phyloP scores from a whole-genome alignment of 2,113 vertebrate species.

The Theristicus caerulescens region DNA sequence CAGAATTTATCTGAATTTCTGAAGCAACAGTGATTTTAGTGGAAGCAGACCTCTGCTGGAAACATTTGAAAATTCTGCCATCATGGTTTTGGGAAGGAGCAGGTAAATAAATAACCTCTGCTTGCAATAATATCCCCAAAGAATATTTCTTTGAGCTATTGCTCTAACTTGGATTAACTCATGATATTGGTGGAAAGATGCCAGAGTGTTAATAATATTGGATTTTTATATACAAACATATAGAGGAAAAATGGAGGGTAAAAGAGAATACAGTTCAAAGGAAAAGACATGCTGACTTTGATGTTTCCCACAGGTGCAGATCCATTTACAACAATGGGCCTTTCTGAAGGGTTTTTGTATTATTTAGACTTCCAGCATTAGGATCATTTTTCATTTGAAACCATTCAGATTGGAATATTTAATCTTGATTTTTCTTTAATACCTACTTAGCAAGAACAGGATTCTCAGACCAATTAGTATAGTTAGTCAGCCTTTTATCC shows the following conservation, averaged over 20 bases:
- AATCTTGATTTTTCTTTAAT: not conserved
- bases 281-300: conserved; percentile 34
- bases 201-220: not conserved
- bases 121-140: not conserved
- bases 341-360: not conserved
- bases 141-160: not conserved
- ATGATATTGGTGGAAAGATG: not conserved
- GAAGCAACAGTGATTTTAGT: not conserved
- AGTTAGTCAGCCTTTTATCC: not conserved
- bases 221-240: conserved; percentile 3
- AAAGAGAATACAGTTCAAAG: conserved; percentile 63
- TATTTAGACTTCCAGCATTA: conserved; percentile 19
- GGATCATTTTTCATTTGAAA: not conserved
- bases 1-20: not conserved
- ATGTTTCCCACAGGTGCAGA: conserved; percentile 51
- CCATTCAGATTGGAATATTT: not conserved
- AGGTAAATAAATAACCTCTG: not conserved
- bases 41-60: not conserved
- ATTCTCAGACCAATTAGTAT: not conserved
- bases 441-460: not conserved
- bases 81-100: not conserved
- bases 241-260: conserved; percentile 35
- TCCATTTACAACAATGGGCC: conserved; percentile 5
- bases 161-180: conserved; percentile 16
- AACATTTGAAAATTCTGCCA: not conserved